A percentile compares a stretch with the other conserved stretches of the same genome.
These are phyloP conservation scores for Aphelinus certus DNA, from an alignment of 1,140 invertebrate genomes.

Conservation along the genomic window DNA sequence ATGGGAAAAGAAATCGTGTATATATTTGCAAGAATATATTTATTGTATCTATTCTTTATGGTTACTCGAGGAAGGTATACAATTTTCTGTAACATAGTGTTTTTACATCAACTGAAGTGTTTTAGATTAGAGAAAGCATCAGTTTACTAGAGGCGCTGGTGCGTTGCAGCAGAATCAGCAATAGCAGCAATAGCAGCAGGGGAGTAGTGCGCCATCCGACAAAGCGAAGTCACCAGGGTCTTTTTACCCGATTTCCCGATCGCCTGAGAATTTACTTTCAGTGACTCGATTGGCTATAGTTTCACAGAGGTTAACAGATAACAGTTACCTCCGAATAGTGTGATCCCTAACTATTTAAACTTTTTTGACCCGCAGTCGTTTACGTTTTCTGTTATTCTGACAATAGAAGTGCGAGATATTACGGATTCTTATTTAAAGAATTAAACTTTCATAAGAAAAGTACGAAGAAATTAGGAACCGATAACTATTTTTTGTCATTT, in stretches of 20 bases:
- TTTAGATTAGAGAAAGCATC: not conserved
- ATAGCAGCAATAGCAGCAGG: not conserved
- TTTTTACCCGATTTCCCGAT: slow-evolving; percentile 36
- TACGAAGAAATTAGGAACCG: too few relatives aligned
- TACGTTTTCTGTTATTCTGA: not conserved
- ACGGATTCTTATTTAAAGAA: too few relatives aligned
- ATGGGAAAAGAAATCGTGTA: too few relatives aligned
- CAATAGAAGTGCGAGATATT: too few relatives aligned
- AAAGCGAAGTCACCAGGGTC: slow-evolving; percentile 22
- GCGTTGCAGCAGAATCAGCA: not conserved
- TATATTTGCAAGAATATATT: too few relatives aligned
- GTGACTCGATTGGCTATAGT: slow-evolving; percentile 39
- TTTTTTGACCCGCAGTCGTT: slow-evolving; percentile 17
- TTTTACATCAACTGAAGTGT: too few relatives aligned
- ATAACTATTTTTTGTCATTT: too few relatives aligned
- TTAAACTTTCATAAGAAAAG: too few relatives aligned
- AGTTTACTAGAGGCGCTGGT: not conserved
- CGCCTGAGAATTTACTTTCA: slow-evolving; percentile 41
- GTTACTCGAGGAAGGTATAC: too few relatives aligned
- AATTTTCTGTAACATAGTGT: too few relatives aligned
- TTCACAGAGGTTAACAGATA: slow-evolving; percentile 32
- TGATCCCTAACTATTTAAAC: slow-evolving; percentile 1
- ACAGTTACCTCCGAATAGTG: slow-evolving; percentile 9
- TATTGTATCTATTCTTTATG: too few relatives aligned
- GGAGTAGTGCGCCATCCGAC: not conserved